These are phyloP conservation scores for Belgica antarctica DNA, from an alignment of 2,888 invertebrate genomes.

Conservation along the genomic window DNA sequence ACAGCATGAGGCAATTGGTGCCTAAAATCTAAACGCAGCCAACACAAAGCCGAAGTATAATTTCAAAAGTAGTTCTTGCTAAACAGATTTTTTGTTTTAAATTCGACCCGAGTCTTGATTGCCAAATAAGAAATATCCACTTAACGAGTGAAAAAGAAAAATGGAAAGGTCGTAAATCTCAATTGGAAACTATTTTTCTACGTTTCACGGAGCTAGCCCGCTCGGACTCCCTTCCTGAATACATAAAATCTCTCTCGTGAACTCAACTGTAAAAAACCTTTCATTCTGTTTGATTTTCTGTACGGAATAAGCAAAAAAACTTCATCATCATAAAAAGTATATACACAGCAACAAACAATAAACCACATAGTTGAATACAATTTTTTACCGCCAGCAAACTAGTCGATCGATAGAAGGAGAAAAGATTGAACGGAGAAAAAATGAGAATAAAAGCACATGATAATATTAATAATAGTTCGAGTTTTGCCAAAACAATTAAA, in stretches of 20 bases:
- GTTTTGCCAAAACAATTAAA: constrained; percentile 28
- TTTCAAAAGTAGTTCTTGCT: constrained; percentile 9
- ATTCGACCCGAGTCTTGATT: background rate
- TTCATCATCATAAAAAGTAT: background rate
- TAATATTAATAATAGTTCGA: constrained; percentile 21
- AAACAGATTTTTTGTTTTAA: background rate
- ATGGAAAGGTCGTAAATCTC: constrained; percentile 7
- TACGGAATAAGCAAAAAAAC: background rate
- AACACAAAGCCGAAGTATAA: constrained; percentile 6
- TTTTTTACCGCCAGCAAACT: constrained; percentile 43
- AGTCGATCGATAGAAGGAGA: constrained; percentile 33
- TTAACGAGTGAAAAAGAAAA: background rate
- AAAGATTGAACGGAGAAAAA: constrained; percentile 23
- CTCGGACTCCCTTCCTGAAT: background rate
- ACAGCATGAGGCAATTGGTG: constrained; percentile 57
- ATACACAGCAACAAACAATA: background rate
- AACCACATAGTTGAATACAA: constrained; percentile 27
- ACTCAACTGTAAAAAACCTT: constrained; percentile 23
- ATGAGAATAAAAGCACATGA: constrained; percentile 12
- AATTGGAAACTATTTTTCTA: constrained; percentile 15
- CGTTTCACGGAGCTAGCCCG: background rate
- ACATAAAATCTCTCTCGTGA: constrained; percentile 5
- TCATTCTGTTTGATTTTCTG: constrained; percentile 2
- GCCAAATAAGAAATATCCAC: background rate
- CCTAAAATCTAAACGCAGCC: constrained; percentile 48